Conservation (phyloP, 2,888 invertebrate genomes). For the Dicycla oo region DNA sequence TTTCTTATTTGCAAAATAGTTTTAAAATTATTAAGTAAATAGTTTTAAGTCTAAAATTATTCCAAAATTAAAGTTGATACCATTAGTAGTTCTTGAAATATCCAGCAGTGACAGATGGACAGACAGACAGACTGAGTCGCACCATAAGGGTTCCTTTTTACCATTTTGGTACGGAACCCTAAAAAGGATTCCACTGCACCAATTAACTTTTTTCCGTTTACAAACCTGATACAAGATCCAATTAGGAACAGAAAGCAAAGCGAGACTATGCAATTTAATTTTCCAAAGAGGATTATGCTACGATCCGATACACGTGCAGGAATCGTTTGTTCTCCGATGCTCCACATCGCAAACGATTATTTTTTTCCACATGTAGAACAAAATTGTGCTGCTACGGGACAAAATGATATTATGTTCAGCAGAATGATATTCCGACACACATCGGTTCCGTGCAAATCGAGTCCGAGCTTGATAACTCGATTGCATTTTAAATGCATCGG, state of each 20-base stretch:
- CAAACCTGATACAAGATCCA: constrained; percentile 30
- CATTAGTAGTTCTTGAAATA: no score
- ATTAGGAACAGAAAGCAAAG: constrained; percentile 29
- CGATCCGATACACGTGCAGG: constrained; percentile 29
- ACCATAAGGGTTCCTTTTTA: no score
- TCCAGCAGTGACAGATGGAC: no score
- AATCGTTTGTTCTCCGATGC: constrained; percentile 18
- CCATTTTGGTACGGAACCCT: no score
- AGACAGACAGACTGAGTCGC: no score
- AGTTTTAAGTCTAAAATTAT: no score
- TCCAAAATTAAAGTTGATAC: no score
- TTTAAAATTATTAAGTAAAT: no score
- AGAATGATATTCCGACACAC: constrained; percentile 37
- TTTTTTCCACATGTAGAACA: constrained; percentile 16
- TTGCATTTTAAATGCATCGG: constrained; percentile 71
- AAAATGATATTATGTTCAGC: constrained; percentile 49
- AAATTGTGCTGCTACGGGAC: constrained; percentile 35
- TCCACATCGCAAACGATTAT: constrained; percentile 12
- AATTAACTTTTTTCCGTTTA: constrained; percentile 36
- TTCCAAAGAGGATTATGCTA: constrained; percentile 21
- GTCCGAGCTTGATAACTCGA: constrained; percentile 64
- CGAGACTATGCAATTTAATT: constrained; percentile 31
- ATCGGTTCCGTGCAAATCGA: constrained; percentile 60
- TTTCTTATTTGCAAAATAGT: no score
- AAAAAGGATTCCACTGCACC: neutral